phyloP scores from a whole-genome alignment of 92 coral and sea anemone species.

The Actinostola sp. region DNA sequence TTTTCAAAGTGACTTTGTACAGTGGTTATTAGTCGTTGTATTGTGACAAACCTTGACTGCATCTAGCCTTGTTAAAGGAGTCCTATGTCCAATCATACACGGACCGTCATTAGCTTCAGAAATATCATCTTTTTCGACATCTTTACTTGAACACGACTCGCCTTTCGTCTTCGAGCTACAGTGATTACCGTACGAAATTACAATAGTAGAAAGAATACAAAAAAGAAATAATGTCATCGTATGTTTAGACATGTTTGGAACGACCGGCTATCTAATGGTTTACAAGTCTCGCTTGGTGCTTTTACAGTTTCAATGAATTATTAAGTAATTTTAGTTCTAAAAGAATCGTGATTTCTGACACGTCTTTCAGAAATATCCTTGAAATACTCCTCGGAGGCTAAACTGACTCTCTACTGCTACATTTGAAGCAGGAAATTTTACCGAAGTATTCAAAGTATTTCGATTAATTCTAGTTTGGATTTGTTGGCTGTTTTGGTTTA shows the following conservation, averaged over 20 bases:
- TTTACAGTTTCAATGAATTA: neutral
- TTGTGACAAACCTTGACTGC: constrained; percentile 56
- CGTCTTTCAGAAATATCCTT: too few species aligned
- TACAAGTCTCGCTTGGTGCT: too few species aligned
- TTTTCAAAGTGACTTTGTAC: neutral
- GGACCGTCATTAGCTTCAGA: constrained; percentile 46
- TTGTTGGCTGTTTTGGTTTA: too few species aligned
- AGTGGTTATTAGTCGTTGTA: too few species aligned
- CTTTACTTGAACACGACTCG: neutral
- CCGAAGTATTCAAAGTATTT: too few species aligned
- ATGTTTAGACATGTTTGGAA: neutral
- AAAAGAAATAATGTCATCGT: neutral
- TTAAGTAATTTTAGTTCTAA: constrained; percentile 12
- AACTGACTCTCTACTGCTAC: too few species aligned
- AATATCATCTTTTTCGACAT: neutral
- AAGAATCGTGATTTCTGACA: too few species aligned
- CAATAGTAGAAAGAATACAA: neutral
- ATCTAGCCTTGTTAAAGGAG: constrained; percentile 52
- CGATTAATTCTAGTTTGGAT: too few species aligned
- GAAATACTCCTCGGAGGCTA: too few species aligned
- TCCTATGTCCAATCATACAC: constrained; percentile 56
- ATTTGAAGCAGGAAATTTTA: too few species aligned
- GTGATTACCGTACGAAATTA: neutral
- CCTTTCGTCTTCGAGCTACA: neutral
- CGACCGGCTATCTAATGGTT: neutral